Base-by-base conservation (phyloP, 2,888 invertebrate genomes). In the Cremastinae sp. region DNA sequence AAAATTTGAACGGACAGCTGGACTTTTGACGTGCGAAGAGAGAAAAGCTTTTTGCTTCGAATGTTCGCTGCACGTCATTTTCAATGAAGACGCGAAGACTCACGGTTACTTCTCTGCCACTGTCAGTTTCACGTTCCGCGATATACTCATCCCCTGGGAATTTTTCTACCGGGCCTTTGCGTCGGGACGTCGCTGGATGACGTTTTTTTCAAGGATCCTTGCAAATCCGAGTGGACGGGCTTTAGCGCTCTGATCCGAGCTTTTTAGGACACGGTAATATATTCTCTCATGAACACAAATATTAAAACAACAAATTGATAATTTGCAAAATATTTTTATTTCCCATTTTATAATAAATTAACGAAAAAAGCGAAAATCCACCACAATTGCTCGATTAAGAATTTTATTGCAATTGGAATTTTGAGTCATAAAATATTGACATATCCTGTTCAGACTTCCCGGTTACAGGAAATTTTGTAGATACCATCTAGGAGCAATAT, bases 61-160 rank as follows among this genome's bases (percentile, higher is more conserved):
- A n/a, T 80, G 82, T 5, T 28, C 28, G 28, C 79, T 79, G 37
- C 14, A 84, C 82, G 87, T 87, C 88, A 83, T 81, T 77, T 88
- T 83, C 87, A 87, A 88, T 88, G 87, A 87, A 83, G 80, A 80
- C 79, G 82, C 79, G 64, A 72, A 79, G 81, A 75, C 74, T 20
- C 76, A 65, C 77, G 75, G 81, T 83, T 83, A 78, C 82, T 80
- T 82, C 84, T 82, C 84, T 83, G 80, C 83, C 84, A 83, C 83
- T 86, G 87, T 87, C 88, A 87, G 88, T 86, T 86, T 83, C 81
- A 82, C 80, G 81, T 86, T 82, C 84, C 83, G 83, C 83, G 85
- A 28, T 28, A 86, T 85, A 85, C 85, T 81, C 81, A 81, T 83
- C 87, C 85, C 87, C 74, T 78, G 85, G 86, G 86, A 16, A 87